Conservation (phyloP, 2,888 invertebrate genomes). For the Calameuta idolon region DNA sequence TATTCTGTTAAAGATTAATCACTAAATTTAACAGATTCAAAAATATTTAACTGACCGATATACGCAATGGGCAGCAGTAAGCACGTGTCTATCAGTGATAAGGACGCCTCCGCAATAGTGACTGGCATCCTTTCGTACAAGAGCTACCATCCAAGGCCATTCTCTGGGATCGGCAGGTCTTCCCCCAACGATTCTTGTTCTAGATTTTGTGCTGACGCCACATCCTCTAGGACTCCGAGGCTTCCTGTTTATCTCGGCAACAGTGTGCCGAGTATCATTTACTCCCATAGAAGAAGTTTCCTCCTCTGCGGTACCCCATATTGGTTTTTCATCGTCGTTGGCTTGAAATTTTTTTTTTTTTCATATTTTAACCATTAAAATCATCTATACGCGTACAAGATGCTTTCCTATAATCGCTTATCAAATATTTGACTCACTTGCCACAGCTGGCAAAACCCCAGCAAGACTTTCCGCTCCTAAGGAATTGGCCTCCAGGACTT, state of each 20-base stretch:
- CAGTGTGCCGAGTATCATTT: conserved; percentile 7
- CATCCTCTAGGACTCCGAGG: conserved; percentile 67
- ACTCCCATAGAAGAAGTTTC: neutral
- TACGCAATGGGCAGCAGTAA: conserved; percentile 82
- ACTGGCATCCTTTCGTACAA: conserved; percentile 73
- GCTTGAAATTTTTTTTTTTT: conserved; percentile 15
- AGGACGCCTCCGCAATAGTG: conserved; percentile 85
- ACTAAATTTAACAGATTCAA: neutral
- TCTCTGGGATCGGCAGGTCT: conserved; percentile 74
- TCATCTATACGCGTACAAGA: too few species aligned
- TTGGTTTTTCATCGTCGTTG: conserved; percentile 25
- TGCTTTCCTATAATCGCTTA: too few species aligned
- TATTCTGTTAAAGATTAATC: neutral
- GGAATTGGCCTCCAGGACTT: conserved; percentile 34
- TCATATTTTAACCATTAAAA: neutral
- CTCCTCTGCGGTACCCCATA: conserved; percentile 12
- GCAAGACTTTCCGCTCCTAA: conserved; percentile 32
- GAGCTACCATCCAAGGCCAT: conserved; percentile 89
- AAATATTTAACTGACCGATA: neutral
- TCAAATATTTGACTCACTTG: conserved; percentile 34
- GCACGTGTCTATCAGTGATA: conserved; percentile 81
- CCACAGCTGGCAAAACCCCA: conserved; percentile 44
- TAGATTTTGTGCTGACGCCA: conserved; percentile 70
- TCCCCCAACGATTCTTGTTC: conserved; percentile 73
- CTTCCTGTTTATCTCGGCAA: conserved; percentile 14